Conservation (phyloP, 30 jellyfish, hydroid and myxozoan genomes). For the Turritopsis dohrnii region DNA sequence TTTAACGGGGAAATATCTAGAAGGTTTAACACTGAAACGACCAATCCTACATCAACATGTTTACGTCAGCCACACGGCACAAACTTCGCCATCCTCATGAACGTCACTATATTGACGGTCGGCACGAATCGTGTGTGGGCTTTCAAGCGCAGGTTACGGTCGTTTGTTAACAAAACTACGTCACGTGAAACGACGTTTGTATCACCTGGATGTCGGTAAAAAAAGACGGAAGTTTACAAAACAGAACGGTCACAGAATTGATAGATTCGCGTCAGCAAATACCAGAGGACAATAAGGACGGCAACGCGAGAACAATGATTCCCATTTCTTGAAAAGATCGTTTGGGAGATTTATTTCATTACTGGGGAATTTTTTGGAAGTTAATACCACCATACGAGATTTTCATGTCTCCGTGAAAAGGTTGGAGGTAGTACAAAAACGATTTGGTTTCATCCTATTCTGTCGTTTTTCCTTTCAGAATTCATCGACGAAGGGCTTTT, state of each 20-base stretch:
- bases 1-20: neutral
- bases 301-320: too few species aligned
- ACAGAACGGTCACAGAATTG: neutral
- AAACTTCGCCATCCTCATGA: slow-evolving; percentile 74
- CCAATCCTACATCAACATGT: neutral
- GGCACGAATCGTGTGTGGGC: slow-evolving; percentile 97
- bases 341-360: too few species aligned
- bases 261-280: neutral
- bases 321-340: too few species aligned
- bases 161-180: slow-evolving; percentile 87
- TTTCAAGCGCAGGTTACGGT: slow-evolving; percentile 79
- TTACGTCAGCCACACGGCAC: slow-evolving; percentile 5
- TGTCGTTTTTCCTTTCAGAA: too few species aligned
- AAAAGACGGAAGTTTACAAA: neutral
- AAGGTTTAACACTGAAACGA: neutral
- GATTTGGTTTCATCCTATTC: too few species aligned
- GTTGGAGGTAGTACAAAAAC: too few species aligned
- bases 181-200: slow-evolving; percentile 62
- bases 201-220: slow-evolving; percentile 39
- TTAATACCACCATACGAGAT: too few species aligned
- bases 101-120: slow-evolving; percentile 58
- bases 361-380: too few species aligned
- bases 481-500: too few species aligned
- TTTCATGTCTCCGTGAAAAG: too few species aligned
- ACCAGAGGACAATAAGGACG: neutral